Percentiles rank a stretch among this genome's conserved stretches.
Evolutionary conservation across 2,113 vertebrate genomes (phyloP).

Genomic region (Nyctereutes procyonoides): DNA sequence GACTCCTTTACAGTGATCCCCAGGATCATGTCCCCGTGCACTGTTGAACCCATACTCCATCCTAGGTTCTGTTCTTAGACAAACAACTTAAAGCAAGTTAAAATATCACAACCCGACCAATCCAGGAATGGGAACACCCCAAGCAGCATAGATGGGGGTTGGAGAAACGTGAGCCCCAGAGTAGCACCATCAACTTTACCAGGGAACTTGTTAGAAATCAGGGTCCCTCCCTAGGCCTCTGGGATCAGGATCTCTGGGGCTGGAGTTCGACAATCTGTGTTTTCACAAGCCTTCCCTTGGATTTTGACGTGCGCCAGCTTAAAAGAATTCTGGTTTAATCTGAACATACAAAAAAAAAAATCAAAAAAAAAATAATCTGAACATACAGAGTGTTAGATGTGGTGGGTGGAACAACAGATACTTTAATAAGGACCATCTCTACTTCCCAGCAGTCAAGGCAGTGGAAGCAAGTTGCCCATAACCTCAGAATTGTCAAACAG

Average conservation of each 20-base stretch:
- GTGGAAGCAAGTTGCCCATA: neutral
- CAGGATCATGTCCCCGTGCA: neutral
- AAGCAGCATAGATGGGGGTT: fast-evolving
- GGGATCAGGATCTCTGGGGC: neutral
- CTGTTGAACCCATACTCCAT: neutral
- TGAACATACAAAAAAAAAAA: no score
- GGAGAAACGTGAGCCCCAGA: neutral
- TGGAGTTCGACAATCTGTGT: no score
- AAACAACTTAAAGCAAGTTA: neutral
- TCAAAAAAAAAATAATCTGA: no score
- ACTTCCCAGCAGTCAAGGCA: slow-evolving; percentile 3
- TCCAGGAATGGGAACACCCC: neutral
- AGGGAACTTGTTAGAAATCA: neutral
- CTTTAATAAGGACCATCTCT: neutral
- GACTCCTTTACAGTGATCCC: neutral
- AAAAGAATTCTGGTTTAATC: neutral
- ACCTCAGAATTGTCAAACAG: neutral
- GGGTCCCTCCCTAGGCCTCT: neutral
- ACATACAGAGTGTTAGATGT: neutral
- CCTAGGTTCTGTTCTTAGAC: neutral
- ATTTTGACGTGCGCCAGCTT: neutral
- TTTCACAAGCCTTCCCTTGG: neutral
- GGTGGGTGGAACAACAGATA: neutral
- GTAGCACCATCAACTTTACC: neutral
- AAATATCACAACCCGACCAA: neutral